Evolutionary conservation across 2,113 vertebrate species (phyloP).

Genomic region (Psittacula cyanocephala): DNA sequence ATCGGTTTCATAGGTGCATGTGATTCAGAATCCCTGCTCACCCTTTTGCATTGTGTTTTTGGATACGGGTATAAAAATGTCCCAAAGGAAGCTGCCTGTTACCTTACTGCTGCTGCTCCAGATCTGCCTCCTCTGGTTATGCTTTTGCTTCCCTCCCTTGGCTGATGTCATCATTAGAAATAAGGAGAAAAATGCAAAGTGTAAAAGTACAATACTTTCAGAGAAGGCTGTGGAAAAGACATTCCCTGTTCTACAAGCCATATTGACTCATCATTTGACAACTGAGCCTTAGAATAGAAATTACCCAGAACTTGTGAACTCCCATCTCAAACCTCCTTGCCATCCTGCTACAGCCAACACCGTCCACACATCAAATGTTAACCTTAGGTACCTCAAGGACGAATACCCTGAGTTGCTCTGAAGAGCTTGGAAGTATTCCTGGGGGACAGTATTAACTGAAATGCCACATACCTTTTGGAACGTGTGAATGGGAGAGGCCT

Average conservation of each 20-base stretch:
- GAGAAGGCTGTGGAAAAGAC: not conserved
- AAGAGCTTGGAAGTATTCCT: not conserved
- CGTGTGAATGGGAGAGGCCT: not conserved
- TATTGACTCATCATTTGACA: not conserved
- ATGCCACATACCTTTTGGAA: not conserved
- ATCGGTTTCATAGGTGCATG: not conserved
- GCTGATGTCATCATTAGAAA: not conserved
- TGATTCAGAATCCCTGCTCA: not conserved
- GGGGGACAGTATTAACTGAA: not conserved
- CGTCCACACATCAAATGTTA: not conserved
- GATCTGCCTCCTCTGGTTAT: not conserved
- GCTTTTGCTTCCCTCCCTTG: constrained; percentile 1
- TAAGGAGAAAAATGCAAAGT: not conserved
- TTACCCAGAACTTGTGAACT: not conserved
- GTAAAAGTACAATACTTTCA: not conserved
- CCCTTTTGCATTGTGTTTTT: not conserved
- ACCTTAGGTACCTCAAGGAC: not conserved
- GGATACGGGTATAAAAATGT: not conserved
- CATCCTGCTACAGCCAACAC: not conserved
- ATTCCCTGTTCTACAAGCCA: not conserved
- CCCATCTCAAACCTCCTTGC: not conserved
- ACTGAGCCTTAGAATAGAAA: accelerated
- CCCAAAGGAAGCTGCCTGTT: not conserved
- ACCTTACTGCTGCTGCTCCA: not conserved
- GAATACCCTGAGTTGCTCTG: not conserved